These are phyloP conservation scores for Halocynthia aurantium DNA, from an alignment of 23 tunicate genomes.

Conservation along the genomic window DNA sequence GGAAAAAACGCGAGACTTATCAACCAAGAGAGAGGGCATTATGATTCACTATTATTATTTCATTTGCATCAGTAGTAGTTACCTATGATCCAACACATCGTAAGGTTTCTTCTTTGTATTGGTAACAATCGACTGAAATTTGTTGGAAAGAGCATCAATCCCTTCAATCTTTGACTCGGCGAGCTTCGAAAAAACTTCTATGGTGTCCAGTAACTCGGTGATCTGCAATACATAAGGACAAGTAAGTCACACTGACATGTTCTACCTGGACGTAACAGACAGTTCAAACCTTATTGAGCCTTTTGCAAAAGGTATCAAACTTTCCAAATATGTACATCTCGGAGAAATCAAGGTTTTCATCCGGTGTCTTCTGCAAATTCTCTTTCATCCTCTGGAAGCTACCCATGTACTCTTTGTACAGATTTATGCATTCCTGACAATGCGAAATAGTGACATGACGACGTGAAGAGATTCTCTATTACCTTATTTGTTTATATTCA, in stretches of 20 bases:
- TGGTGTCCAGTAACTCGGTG: constrained; percentile 78
- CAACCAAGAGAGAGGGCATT: no score
- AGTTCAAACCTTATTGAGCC: constrained; percentile 60
- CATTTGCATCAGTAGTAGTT: background rate
- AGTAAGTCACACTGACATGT: no score
- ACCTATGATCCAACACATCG: constrained; percentile 90
- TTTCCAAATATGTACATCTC: constrained; percentile 99
- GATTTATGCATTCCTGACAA: constrained; percentile 66
- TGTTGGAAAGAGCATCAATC: constrained; percentile 69
- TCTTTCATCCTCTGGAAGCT: constrained; percentile 81
- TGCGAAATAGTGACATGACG: background rate
- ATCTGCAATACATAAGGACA: constrained; percentile 30
- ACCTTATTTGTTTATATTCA: background rate
- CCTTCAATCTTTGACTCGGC: constrained; percentile 90
- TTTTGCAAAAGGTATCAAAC: constrained; percentile 94
- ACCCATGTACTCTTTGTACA: constrained; percentile 77
- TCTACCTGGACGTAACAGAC: no score
- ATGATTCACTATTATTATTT: no score
- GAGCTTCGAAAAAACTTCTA: constrained; percentile 79
- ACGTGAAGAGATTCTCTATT: background rate
- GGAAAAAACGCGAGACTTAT: background rate
- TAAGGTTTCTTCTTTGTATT: constrained; percentile 91
- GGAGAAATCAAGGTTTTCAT: constrained; percentile 80
- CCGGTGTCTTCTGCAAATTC: constrained; percentile 58
- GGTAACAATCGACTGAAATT: constrained; percentile 68